phyloP scores from a whole-genome alignment of 2,888 invertebrate genomes.

The Adela reaumurella region DNA sequence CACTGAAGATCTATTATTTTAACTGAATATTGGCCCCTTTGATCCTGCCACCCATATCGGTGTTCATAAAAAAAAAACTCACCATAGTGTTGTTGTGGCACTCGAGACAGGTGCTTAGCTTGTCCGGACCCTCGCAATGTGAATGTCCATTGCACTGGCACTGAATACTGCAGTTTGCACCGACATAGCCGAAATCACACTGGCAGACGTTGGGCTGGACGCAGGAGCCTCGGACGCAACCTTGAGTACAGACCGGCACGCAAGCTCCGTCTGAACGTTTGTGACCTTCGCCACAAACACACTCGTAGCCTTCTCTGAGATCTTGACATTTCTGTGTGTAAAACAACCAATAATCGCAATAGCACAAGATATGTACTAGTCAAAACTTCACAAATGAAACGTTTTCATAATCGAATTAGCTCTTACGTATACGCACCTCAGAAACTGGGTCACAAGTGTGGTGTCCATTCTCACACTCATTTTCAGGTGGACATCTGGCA shows the following conservation, averaged over 20 bases:
- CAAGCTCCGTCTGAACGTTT: constrained; percentile 62
- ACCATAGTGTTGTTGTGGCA: constrained; percentile 92
- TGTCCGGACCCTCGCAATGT: constrained; percentile 84
- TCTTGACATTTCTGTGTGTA: constrained; percentile 71
- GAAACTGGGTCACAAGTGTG: constrained; percentile 85
- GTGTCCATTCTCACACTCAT: constrained; percentile 89
- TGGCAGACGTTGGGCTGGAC: constrained; percentile 78
- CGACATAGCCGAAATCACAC: constrained; percentile 94
- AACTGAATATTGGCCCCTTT: no score
- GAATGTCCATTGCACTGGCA: constrained; percentile 95
- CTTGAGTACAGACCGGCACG: constrained; percentile 77
- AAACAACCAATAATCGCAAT: no score
- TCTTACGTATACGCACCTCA: constrained; percentile 51
- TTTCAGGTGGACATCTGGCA: constrained; percentile 85
- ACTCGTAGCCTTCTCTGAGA: constrained; percentile 74
- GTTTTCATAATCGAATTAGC: no score
- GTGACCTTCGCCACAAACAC: constrained; percentile 77
- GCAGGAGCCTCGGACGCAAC: constrained; percentile 83
- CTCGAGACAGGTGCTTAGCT: constrained; percentile 73
- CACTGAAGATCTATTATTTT: no score
- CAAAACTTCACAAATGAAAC: no score
- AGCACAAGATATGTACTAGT: no score
- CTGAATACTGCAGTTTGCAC: constrained; percentile 88
- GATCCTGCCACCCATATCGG: no score
- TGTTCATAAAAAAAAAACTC: no score